These are phyloP conservation scores for Toxotes chatareus DNA, from an alignment of 2,113 vertebrate genomes.

Conservation along the genomic window DNA sequence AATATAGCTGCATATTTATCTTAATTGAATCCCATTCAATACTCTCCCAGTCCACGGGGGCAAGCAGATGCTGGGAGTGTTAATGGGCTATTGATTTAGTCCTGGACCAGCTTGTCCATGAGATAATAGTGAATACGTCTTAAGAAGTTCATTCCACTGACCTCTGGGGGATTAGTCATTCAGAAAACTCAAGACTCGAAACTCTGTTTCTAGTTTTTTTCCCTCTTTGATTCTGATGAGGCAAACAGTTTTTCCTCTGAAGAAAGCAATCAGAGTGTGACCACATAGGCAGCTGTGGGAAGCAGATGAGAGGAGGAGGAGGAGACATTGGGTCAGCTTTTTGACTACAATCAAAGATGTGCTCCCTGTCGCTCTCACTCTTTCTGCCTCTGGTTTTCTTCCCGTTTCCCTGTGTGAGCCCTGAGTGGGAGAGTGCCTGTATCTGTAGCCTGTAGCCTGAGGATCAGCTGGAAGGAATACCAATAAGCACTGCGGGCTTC, in stretches of 20 bases:
- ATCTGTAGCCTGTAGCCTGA: no score
- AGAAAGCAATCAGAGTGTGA: conserved; percentile 50
- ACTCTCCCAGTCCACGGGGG: conserved; percentile 42
- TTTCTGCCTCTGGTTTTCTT: conserved; percentile 41
- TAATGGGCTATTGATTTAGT: conserved; percentile 79
- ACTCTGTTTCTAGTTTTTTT: conserved; percentile 19
- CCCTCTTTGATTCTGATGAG: conserved; percentile 27
- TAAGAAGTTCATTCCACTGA: conserved; percentile 47
- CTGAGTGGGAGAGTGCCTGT: conserved; percentile 67
- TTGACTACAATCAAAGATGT: conserved; percentile 59
- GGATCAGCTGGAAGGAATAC: conserved; percentile 80
- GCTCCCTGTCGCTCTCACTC: conserved; percentile 41
- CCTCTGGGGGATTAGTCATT: conserved; percentile 48
- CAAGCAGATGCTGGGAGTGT: conserved; percentile 52
- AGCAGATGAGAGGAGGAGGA: conserved; percentile 59
- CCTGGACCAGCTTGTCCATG: conserved; percentile 46
- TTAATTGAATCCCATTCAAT: conserved; percentile 72
- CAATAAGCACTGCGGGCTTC: conserved; percentile 74
- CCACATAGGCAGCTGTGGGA: conserved; percentile 63
- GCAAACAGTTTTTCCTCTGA: conserved; percentile 12
- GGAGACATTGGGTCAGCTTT: conserved; percentile 47
- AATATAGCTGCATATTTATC: conserved; percentile 62
- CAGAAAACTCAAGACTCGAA: conserved; percentile 51
- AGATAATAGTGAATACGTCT: conserved; percentile 60
- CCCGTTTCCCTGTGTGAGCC: conserved; percentile 61